Conservation (phyloP, 2,888 invertebrate species). For the Scaptomyza polygonia region DNA sequence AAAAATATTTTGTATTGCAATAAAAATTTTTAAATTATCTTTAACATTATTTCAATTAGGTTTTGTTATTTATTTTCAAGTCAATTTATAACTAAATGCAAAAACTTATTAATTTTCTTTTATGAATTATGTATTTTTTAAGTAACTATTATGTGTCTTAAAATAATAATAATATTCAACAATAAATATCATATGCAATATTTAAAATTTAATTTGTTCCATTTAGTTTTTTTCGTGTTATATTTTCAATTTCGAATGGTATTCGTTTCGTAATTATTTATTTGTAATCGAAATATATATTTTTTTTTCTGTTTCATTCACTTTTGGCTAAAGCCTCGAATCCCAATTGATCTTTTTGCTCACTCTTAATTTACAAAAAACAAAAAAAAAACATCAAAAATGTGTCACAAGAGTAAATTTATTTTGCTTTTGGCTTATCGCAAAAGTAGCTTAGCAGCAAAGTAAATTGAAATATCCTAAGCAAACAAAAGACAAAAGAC, state of each 20-base stretch:
- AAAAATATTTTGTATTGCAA: too few species aligned
- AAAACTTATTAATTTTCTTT: too few species aligned
- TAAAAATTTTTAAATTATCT: too few species aligned
- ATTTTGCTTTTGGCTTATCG: background rate
- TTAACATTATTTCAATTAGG: too few species aligned
- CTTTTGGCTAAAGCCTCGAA: background rate
- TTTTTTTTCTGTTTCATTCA: background rate
- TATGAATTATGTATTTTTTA: too few species aligned
- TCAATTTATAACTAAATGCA: too few species aligned
- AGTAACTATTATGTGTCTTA: too few species aligned
- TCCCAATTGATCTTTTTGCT: background rate
- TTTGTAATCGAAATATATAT: background rate
- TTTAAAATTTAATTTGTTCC: background rate
- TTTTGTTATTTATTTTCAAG: too few species aligned
- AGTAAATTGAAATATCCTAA: slow-evolving; percentile 3
- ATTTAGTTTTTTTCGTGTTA: too few species aligned
- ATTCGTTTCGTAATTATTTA: background rate
- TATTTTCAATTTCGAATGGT: background rate
- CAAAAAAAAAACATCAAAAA: background rate
- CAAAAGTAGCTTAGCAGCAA: background rate
- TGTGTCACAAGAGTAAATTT: background rate
- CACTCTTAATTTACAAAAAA: background rate
- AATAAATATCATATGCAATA: background rate
- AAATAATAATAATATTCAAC: too few species aligned
- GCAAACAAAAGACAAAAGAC: slow-evolving; percentile 7